phyloP scores from a whole-genome alignment of 2,888 invertebrate species.

The Diabrotica balteata region DNA sequence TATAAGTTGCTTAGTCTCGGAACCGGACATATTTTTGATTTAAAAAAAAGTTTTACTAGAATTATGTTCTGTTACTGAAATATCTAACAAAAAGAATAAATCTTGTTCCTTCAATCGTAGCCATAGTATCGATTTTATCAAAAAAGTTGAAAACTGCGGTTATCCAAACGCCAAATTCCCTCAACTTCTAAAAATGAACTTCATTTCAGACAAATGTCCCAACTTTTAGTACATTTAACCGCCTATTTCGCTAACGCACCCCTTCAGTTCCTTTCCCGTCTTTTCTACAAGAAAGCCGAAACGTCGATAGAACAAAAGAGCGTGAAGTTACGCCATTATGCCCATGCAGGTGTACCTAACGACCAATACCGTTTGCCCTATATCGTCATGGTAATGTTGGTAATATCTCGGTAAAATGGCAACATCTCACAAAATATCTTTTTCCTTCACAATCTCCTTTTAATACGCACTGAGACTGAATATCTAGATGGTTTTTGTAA shows the following conservation, averaged over 20 bases:
- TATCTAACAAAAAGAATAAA: too few species aligned
- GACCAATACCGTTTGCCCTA: constrained; percentile 32
- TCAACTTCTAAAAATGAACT: neutral
- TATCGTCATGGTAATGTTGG: constrained; percentile 25
- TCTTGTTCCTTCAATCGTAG: too few species aligned
- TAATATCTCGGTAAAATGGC: constrained; percentile 28
- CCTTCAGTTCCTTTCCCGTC: neutral
- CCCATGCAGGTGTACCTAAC: constrained; percentile 34
- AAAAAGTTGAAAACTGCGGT: too few species aligned
- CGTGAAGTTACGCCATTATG: constrained; percentile 24
- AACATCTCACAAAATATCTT: constrained; percentile 29
- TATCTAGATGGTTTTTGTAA: constrained; percentile 12
- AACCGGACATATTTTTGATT: too few species aligned
- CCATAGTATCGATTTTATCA: too few species aligned
- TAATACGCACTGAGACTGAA: constrained; percentile 20
- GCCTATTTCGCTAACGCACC: neutral
- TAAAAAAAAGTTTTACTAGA: too few species aligned
- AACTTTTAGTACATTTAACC: constrained; percentile 19
- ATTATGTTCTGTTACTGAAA: too few species aligned
- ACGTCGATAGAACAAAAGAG: constrained; percentile 27
- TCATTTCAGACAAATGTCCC: constrained; percentile 7
- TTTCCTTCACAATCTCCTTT: constrained; percentile 24
- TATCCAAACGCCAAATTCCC: too few species aligned
- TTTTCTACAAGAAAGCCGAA: constrained; percentile 17
- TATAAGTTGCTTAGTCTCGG: too few species aligned